phyloP scores from a whole-genome alignment of 2,888 invertebrate species.

The Clusia tigrina region DNA sequence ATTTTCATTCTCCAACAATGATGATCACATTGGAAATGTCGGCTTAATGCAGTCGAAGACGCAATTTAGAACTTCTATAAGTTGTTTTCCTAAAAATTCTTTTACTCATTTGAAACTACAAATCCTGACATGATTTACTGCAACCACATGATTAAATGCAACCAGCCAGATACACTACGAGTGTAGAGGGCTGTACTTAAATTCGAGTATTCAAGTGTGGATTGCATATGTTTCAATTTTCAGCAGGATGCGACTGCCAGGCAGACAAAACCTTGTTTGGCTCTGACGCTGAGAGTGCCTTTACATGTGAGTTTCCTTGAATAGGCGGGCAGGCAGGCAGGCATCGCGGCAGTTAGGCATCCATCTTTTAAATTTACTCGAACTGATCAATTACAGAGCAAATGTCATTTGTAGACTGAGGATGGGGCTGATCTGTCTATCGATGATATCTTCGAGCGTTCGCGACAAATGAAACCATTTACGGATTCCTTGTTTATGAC shows the following conservation, averaged over 20 bases:
- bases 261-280: constrained; percentile 7
- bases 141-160: constrained; percentile 55
- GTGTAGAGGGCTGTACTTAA: constrained; percentile 20
- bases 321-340: not conserved
- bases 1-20: no score
- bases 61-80: no score
- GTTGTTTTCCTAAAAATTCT: no score
- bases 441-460: constrained; percentile 12
- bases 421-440: not conserved
- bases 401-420: not conserved
- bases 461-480: constrained; percentile 27
- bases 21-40: no score
- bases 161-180: constrained; percentile 47
- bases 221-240: constrained; percentile 48
- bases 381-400: constrained; percentile 2
- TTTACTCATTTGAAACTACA: no score
- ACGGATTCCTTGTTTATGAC: constrained; percentile 16
- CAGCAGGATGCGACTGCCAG: constrained; percentile 32
- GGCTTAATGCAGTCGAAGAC: no score
- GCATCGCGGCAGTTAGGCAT: constrained; percentile 23
- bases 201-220: constrained; percentile 22
- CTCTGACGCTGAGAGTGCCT: not conserved
- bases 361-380: constrained; percentile 47
- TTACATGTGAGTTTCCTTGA: not conserved
- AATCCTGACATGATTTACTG: constrained; percentile 46